Evolutionary conservation across 2,113 vertebrate species (phyloP).

Genomic region (Pseudorectes ferrugineus): DNA sequence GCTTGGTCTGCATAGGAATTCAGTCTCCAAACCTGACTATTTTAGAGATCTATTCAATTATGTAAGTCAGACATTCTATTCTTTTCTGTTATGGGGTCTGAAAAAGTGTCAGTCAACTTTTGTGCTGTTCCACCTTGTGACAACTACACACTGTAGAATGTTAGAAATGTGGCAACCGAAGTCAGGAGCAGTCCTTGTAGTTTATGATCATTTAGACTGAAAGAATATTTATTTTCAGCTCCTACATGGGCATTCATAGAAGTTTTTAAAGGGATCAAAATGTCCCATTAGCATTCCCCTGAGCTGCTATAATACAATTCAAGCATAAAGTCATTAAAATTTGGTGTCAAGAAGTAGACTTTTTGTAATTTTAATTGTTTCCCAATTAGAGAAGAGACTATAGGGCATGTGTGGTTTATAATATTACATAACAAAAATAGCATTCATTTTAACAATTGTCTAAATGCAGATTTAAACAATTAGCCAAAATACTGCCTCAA

Average conservation of each 20-base stretch:
- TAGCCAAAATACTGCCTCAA: slow-evolving; percentile 25
- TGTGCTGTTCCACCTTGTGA: background rate
- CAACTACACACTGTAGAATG: background rate
- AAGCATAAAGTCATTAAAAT: background rate
- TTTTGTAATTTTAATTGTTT: background rate
- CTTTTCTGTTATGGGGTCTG: background rate
- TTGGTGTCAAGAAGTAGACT: background rate
- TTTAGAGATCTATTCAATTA: background rate
- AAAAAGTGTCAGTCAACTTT: background rate
- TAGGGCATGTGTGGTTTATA: slow-evolving; percentile 27
- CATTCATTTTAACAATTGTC: slow-evolving; percentile 47
- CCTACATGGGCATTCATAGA: background rate
- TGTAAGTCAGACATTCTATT: background rate
- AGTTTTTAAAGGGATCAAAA: background rate
- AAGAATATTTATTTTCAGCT: background rate
- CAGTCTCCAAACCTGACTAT: background rate
- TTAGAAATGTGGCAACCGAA: background rate
- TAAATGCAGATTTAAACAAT: slow-evolving; percentile 59
- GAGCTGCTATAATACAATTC: background rate
- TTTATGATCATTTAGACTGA: background rate
- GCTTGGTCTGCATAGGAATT: background rate
- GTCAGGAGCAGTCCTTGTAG: background rate
- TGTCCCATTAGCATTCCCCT: background rate
- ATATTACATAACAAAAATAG: slow-evolving; percentile 45
- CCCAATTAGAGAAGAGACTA: slow-evolving; percentile 46